Conservation (phyloP, 2,888 invertebrate genomes). For the Tenthredo distinguenda region DNA sequence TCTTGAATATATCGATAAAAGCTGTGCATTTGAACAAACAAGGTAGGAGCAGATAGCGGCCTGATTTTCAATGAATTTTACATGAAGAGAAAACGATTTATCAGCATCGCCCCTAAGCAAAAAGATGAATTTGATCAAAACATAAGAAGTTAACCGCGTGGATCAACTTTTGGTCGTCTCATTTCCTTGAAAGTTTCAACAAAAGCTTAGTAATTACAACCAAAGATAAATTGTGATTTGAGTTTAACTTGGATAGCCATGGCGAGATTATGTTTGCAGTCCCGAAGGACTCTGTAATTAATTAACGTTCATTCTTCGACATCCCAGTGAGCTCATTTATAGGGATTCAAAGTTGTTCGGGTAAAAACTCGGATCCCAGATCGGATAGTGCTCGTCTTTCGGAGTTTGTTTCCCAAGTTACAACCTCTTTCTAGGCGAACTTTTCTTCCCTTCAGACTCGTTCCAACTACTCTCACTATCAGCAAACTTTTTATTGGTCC, state of each 20-base stretch:
- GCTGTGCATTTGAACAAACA: neutral
- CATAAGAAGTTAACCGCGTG: constrained; percentile 46
- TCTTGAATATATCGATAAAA: neutral
- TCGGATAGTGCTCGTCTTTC: constrained; percentile 37
- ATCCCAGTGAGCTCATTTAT: constrained; percentile 50
- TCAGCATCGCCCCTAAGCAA: constrained; percentile 8
- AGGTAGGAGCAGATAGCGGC: neutral
- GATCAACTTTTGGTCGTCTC: constrained; percentile 47
- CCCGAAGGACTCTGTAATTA: constrained; percentile 50
- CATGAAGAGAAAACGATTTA: constrained; percentile 40
- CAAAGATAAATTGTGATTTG: constrained; percentile 53
- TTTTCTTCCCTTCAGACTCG: constrained; percentile 28
- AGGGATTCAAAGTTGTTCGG: constrained; percentile 48
- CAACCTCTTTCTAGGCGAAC: constrained; percentile 23
- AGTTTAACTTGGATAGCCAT: constrained; percentile 48
- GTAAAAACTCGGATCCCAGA: constrained; percentile 43
- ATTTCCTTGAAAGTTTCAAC: constrained; percentile 48
- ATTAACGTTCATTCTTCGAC: constrained; percentile 52
- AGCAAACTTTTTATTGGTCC: constrained; percentile 37
- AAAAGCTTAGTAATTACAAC: constrained; percentile 52
- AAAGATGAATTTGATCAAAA: constrained; percentile 37
- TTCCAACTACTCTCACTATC: constrained; percentile 35
- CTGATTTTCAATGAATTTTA: constrained; percentile 37
- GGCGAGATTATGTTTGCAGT: constrained; percentile 50
- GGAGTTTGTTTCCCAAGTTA: constrained; percentile 44